Evolutionary conservation across 2,797 vertebrate genomes (phyloP).

Genomic region (Schizopygopsis malacanthus): DNA sequence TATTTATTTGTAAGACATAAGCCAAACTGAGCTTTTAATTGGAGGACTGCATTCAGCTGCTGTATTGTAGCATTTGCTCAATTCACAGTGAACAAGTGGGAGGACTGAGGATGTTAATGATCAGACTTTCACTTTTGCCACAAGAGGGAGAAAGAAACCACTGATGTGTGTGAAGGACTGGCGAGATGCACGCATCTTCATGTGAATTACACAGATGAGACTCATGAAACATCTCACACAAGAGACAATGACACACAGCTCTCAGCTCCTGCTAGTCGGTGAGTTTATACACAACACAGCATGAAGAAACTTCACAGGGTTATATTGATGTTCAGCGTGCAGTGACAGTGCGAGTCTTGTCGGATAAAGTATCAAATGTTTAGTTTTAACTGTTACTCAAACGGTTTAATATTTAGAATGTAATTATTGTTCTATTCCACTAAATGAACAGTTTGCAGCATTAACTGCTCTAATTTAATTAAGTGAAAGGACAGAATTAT

Average conservation of each 20-base stretch:
- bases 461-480: background rate
- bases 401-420: background rate
- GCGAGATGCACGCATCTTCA: background rate
- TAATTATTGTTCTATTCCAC: background rate
- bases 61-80: too few species aligned
- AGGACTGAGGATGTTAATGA: background rate
- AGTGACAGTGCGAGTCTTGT: background rate
- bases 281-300: background rate
- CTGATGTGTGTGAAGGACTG: background rate
- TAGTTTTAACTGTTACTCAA: background rate
- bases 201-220: background rate
- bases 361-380: background rate
- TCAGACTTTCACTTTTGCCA: constrained; percentile 23
- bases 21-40: background rate
- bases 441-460: background rate
- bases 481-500: background rate
- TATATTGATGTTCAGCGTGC: too few species aligned
- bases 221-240: background rate
- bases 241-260: background rate
- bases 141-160: constrained; percentile 31
- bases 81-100: background rate
- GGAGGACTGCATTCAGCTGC: background rate
- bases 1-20: background rate
- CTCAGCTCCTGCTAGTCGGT: constrained; percentile 9
- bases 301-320: background rate